phyloP scores from a whole-genome alignment of 2,113 vertebrate species.

The Sigmodon hispidus region DNA sequence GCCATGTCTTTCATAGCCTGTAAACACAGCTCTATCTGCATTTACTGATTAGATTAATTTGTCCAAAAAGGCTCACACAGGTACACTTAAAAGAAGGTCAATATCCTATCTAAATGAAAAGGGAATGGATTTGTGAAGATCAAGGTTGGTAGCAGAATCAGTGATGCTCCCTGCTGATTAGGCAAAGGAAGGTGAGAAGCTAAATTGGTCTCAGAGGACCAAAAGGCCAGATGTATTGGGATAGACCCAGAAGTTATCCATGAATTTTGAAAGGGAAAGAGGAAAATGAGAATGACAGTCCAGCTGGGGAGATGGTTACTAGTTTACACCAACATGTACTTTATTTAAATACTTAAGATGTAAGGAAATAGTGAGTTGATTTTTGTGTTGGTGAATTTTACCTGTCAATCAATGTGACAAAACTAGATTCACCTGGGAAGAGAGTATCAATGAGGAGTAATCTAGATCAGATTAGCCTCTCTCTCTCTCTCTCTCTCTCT shows the following conservation, averaged over 20 bases:
- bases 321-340: background rate
- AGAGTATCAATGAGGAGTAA: background rate
- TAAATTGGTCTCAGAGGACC: slow-evolving; percentile 53
- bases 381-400: background rate
- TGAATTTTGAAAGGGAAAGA: background rate
- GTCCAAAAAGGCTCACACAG: background rate
- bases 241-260: slow-evolving; percentile 52
- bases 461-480: background rate
- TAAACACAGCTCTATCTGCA: background rate
- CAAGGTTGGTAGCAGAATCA: slow-evolving; percentile 7
- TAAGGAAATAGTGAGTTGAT: background rate
- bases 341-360: slow-evolving; percentile 18
- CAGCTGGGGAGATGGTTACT: background rate
- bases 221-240: slow-evolving; percentile 59
- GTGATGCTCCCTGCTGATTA: slow-evolving; percentile 36
- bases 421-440: background rate
- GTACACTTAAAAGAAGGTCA: slow-evolving; percentile 28
- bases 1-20: background rate
- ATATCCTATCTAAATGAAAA: background rate
- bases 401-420: background rate
- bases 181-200: slow-evolving; percentile 35
- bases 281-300: background rate
- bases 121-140: background rate
- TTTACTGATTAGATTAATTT: slow-evolving; percentile 34
- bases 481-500: no score